Conservation (phyloP, 1,140 invertebrate genomes). For the Drosophila sp. region DNA sequence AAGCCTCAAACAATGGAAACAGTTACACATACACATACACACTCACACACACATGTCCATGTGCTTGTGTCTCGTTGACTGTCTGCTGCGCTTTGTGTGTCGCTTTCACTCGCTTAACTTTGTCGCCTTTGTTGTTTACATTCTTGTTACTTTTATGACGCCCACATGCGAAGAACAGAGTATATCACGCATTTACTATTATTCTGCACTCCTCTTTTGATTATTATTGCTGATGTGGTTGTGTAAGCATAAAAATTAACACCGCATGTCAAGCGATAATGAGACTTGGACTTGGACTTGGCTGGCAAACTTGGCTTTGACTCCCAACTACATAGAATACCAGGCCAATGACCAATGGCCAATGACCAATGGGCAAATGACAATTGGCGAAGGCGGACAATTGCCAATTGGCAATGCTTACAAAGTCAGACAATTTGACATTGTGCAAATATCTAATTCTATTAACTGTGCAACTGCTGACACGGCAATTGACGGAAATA, state of each 20-base stretch:
- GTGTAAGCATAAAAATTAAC: constrained; percentile 47
- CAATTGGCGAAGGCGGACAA: not conserved
- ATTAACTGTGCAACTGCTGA: constrained; percentile 2
- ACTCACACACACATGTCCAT: constrained; percentile 16
- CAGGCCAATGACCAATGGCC: constrained; percentile 11
- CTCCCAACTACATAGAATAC: not conserved
- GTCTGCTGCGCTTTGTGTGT: constrained; percentile 61
- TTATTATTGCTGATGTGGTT: constrained; percentile 13
- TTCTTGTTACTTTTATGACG: constrained; percentile 47
- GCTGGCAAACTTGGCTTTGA: not conserved
- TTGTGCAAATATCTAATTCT: not conserved
- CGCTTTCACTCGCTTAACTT: constrained; percentile 71
- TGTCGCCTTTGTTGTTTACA: constrained; percentile 57
- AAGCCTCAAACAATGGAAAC: constrained; percentile 51
- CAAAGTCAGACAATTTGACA: not conserved
- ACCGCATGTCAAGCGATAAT: constrained; percentile 48
- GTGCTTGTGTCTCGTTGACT: constrained; percentile 36
- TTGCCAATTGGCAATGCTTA: constrained; percentile 7
- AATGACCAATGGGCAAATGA: not conserved
- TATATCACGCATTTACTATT: constrained; percentile 33
- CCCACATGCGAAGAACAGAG: constrained; percentile 12
- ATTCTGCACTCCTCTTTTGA: not conserved
- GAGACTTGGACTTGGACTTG: no score
- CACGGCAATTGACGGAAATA: not conserved
- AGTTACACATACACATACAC: constrained; percentile 28